Conservation (phyloP, 2,113 vertebrate genomes). For the Daphoenositta chrysoptera region DNA sequence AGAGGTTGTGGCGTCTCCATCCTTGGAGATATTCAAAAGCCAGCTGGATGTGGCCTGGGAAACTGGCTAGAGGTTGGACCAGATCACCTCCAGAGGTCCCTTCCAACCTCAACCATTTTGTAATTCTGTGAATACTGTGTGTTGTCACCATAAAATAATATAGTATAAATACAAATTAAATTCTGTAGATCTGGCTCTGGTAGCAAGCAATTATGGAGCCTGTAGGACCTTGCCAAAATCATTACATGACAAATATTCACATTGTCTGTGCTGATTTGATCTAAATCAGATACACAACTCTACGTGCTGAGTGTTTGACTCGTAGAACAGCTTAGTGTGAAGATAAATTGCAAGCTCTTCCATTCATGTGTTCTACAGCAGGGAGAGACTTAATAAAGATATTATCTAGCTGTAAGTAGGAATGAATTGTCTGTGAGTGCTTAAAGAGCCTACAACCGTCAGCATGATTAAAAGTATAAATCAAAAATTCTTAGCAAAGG, state of each 20-base stretch:
- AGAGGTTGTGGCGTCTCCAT: neutral
- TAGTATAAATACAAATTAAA: neutral
- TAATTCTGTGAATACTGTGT: neutral
- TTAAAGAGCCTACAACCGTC: neutral
- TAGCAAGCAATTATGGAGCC: neutral
- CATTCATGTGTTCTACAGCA: neutral
- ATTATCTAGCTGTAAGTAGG: neutral
- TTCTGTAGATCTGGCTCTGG: neutral
- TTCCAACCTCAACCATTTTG: neutral
- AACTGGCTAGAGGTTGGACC: neutral
- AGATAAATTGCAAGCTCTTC: neutral
- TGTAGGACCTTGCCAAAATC: neutral
- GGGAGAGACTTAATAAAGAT: neutral
- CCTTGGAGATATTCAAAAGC: neutral
- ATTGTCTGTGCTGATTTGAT: neutral
- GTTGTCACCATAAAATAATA: neutral
- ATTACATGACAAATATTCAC: neutral
- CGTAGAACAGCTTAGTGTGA: neutral
- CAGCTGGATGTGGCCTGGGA: accelerated
- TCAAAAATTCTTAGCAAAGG: neutral
- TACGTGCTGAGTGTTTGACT: neutral
- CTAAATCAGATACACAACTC: neutral
- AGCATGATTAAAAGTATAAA: neutral
- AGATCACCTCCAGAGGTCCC: neutral
- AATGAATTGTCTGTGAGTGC: neutral